These are phyloP conservation scores for Cecidostiba fungosa DNA, from an alignment of 2,888 invertebrate species.

Conservation along the genomic window DNA sequence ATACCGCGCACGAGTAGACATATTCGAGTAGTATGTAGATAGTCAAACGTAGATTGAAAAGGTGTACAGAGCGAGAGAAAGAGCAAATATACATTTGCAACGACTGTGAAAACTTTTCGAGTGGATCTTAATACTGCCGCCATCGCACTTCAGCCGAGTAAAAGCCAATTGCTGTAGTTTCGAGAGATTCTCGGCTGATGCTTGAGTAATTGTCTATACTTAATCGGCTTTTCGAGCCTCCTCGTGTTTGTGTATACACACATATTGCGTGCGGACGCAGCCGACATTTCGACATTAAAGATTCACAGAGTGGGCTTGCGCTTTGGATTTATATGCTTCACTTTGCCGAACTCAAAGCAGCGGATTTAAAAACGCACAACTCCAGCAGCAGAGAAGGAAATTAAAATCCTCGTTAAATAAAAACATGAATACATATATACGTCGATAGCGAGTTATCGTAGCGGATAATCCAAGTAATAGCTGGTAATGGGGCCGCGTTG, in stretches of 20 bases:
- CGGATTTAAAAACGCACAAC: no score
- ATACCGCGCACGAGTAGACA: background rate
- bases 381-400: no score
- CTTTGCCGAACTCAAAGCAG: background rate
- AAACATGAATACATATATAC: no score
- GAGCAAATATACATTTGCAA: background rate
- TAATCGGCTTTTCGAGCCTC: slow-evolving; percentile 34
- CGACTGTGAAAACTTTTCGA: background rate
- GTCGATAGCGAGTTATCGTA: background rate
- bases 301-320: background rate
- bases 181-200: slow-evolving; percentile 10
- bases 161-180: slow-evolving; percentile 46
- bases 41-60: slow-evolving; percentile 19
- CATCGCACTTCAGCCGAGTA: background rate
- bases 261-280: background rate
- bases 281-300: background rate
- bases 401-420: no score
- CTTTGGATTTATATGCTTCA: background rate
- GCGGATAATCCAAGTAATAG: slow-evolving; percentile 44
- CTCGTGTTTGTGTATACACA: background rate
- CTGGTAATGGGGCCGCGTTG: slow-evolving; percentile 41
- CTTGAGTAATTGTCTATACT: slow-evolving; percentile 22
- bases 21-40: background rate
- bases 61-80: background rate
- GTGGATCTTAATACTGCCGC: slow-evolving; percentile 5